A percentile compares a stretch with the other conserved stretches of the same genome.
phyloP scores from a whole-genome alignment of 2,113 vertebrate genomes.

The Lethenteron camtschaticum region DNA sequence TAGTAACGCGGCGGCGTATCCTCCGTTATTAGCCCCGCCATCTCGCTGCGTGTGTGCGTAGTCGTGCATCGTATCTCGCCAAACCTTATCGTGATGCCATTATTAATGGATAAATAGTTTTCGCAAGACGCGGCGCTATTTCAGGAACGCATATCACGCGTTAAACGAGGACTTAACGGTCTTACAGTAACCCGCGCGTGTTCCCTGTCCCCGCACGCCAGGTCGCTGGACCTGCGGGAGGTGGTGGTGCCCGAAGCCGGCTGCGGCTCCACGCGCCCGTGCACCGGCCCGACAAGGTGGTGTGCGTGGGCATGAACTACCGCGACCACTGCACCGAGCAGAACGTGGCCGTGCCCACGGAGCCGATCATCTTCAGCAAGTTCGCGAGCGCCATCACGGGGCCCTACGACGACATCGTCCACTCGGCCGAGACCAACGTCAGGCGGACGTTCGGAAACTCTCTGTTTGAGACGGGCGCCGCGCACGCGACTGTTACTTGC shows the following conservation, averaged over 20 bases:
- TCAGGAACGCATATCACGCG: too few species aligned
- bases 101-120: too few species aligned
- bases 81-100: too few species aligned
- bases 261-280: slow-evolving; percentile 42
- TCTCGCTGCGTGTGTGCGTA: too few species aligned
- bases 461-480: too few species aligned
- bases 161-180: too few species aligned
- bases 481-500: too few species aligned
- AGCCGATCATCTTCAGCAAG: slow-evolving; percentile 90
- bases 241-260: slow-evolving; percentile 22
- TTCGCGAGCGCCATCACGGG: slow-evolving; percentile 58
- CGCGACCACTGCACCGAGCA: slow-evolving; percentile 71
- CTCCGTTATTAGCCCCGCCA: too few species aligned
- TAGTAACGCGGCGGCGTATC: too few species aligned
- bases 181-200: too few species aligned
- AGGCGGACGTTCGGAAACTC: slow-evolving; percentile 5
- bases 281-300: slow-evolving; percentile 49
- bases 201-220: slow-evolving; percentile 14
- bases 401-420: slow-evolving; percentile 42
- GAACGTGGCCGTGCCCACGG: slow-evolving; percentile 32
- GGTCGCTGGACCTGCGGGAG: slow-evolving; percentile 27
- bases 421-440: slow-evolving; percentile 43
- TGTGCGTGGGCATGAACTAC: slow-evolving; percentile 85
- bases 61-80: too few species aligned
- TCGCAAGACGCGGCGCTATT: too few species aligned